Percentiles rank a stretch among this genome's conserved stretches.
Conservation (phyloP, 1,140 invertebrate species). For the Drosophila varians region DNA sequence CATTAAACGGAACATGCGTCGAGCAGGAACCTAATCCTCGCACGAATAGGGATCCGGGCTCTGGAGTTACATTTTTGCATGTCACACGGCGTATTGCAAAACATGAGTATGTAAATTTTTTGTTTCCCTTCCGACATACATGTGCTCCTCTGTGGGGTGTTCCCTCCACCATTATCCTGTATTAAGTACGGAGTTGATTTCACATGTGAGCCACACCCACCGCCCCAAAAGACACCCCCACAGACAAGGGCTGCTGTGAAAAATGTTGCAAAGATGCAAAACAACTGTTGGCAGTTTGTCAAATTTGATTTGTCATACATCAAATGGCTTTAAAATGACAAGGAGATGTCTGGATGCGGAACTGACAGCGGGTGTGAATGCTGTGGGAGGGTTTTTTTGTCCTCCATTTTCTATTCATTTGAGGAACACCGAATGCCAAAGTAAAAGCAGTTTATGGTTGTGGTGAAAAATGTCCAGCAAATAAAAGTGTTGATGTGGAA, state of each 20-base stretch:
- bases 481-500: constrained; percentile 44
- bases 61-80: constrained; percentile 55
- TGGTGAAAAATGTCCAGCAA: constrained; percentile 16
- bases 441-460: background rate
- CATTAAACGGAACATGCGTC: constrained; percentile 46
- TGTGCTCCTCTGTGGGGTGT: constrained; percentile 2
- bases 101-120: constrained; percentile 78
- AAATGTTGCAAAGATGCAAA: constrained; percentile 77
- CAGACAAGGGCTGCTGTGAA: constrained; percentile 42
- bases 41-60: background rate
- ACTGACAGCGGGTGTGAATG: constrained; percentile 25
- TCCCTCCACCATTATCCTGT: constrained; percentile 54
- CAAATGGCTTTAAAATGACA: constrained; percentile 79
- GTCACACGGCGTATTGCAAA: constrained; percentile 62
- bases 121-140: constrained; percentile 1
- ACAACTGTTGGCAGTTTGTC: constrained; percentile 80
- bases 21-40: constrained; percentile 13
- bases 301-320: constrained; percentile 82
- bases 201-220: constrained; percentile 42
- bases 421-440: constrained; percentile 15
- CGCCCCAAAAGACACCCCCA: background rate
- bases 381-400: constrained; percentile 7
- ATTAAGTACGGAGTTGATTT: constrained; percentile 75
- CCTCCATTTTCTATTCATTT: constrained; percentile 12
- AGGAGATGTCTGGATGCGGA: constrained; percentile 42